Base-by-base conservation (phyloP, 2,797 vertebrate genomes). In the Sus cebifrons region DNA sequence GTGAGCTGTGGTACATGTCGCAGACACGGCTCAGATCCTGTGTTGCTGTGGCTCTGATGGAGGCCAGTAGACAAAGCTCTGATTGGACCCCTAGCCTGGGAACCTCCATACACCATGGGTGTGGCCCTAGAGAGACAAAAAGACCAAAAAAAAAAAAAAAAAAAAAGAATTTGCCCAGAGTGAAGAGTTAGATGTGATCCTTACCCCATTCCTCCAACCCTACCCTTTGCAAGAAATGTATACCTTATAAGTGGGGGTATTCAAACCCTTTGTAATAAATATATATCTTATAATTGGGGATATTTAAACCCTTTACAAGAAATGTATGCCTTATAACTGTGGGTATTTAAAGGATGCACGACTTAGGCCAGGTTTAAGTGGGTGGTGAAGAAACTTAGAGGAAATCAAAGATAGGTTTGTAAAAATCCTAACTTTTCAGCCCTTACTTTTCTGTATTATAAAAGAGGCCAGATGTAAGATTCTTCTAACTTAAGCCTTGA, bases 321-420 rank as follows among this genome's bases (percentile, higher is more conserved):
- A 78, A 11, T 10, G 11, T 29, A 4, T 49, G 29, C 1, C 14
- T 88, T 70, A 23, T 21, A 83, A 79, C 8, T 74, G 60, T 44
- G 13, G 18, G 49, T 13, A 32, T 81, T 93, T 86, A 75, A 84
- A 65, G 16, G 20, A 44, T 89, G 29, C 9, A 40, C 3, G 2
- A 65, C 21, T 27, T 29, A 87, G 12, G 44, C 21, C 89, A 78
- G n/a, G 77, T 49, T 85, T 79, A 92, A 95, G 79, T 68, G 54
- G 7, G 18, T 71, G n/a, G 79, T 77, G 29, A 52, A 92, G 54
- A 88, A 94, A 83, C 18, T 82, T 54, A 62, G 21, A 94, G 54
- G 56, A 91, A 92, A 93, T 88, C 82, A 96, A 96, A 96, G 65
- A 77, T 40, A 60, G n/a, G 4, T 93, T 93, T 94, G 44, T 93